Conservation (phyloP, 2,797 vertebrate species). For the Enteromius trimaculatus region DNA sequence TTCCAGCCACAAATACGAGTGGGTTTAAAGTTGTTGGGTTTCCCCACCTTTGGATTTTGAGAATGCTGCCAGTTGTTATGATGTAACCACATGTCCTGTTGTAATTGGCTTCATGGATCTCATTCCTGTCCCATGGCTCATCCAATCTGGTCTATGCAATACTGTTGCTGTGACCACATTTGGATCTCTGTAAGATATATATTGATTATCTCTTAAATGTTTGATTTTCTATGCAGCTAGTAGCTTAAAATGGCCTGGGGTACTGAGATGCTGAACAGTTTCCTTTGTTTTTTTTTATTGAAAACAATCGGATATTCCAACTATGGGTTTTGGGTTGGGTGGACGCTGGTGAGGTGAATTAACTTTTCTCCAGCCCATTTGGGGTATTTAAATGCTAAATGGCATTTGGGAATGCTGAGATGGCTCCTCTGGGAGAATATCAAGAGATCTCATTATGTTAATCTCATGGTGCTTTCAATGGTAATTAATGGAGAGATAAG, state of each 20-base stretch:
- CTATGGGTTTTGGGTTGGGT: conserved; percentile 16
- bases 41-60: conserved; percentile 25
- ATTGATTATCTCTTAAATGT: conserved; percentile 7
- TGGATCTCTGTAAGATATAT: conserved; percentile 2
- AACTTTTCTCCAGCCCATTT: conserved; percentile 40
- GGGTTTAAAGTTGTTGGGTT: conserved; percentile 27
- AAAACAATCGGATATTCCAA: conserved; percentile 35
- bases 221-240: conserved; percentile 2
- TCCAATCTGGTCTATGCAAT: neutral
- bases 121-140: neutral
- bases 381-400: conserved; percentile 33
- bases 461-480: conserved; percentile 30
- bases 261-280: conserved; percentile 33
- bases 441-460: conserved; percentile 48
- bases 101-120: conserved; percentile 16
- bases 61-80: conserved; percentile 3
- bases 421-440: conserved; percentile 45
- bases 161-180: conserved; percentile 12
- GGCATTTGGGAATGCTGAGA: conserved; percentile 45
- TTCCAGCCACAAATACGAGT: conserved; percentile 55
- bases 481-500: conserved; percentile 53
- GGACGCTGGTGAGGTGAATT: conserved; percentile 37
- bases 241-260: neutral
- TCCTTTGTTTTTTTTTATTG: conserved; percentile 43
- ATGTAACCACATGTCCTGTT: conserved; percentile 25